Conservation (phyloP, 2,888 invertebrate species). For the Melanostoma scalare region DNA sequence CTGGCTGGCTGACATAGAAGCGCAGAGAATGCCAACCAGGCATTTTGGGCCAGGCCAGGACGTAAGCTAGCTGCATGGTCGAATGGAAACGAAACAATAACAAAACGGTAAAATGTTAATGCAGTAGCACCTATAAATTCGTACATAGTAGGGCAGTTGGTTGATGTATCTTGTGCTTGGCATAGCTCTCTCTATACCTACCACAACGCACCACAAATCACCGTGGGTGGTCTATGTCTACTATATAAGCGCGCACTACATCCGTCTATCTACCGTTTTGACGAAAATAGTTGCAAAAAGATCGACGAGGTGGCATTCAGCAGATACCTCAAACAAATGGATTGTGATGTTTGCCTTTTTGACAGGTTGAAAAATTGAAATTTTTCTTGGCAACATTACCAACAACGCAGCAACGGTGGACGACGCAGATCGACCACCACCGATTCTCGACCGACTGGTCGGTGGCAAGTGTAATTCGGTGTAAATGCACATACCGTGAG, state of each 20-base stretch:
- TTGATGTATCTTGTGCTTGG: slow-evolving; percentile 2
- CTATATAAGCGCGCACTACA: slow-evolving; percentile 25
- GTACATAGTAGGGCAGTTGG: slow-evolving; percentile 18
- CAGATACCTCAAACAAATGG: slow-evolving; percentile 65
- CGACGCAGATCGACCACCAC: neutral
- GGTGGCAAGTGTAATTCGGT: slow-evolving; percentile 5
- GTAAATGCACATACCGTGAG: neutral
- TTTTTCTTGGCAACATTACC: slow-evolving; percentile 63
- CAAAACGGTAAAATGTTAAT: slow-evolving; percentile 67
- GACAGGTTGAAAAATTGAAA: slow-evolving; percentile 69
- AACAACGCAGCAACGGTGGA: neutral
- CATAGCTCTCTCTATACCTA: slow-evolving; percentile 13
- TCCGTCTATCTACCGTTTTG: slow-evolving; percentile 56
- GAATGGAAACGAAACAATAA: slow-evolving; percentile 67
- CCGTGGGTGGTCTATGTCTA: slow-evolving; percentile 59
- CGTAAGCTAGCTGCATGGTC: slow-evolving; percentile 23
- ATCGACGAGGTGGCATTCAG: slow-evolving; percentile 60
- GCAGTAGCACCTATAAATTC: slow-evolving; percentile 42
- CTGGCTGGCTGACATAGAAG: neutral
- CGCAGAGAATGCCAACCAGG: slow-evolving; percentile 9
- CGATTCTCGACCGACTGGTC: neutral
- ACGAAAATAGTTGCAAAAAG: slow-evolving; percentile 64
- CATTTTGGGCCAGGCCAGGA: slow-evolving; percentile 21
- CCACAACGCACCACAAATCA: slow-evolving; percentile 29
- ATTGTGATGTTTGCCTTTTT: slow-evolving; percentile 64